Percentiles rank a stretch among this genome's conserved stretches.
phyloP scores from a whole-genome alignment of 2,113 vertebrate species.

The Pseudopodoces humilis region DNA sequence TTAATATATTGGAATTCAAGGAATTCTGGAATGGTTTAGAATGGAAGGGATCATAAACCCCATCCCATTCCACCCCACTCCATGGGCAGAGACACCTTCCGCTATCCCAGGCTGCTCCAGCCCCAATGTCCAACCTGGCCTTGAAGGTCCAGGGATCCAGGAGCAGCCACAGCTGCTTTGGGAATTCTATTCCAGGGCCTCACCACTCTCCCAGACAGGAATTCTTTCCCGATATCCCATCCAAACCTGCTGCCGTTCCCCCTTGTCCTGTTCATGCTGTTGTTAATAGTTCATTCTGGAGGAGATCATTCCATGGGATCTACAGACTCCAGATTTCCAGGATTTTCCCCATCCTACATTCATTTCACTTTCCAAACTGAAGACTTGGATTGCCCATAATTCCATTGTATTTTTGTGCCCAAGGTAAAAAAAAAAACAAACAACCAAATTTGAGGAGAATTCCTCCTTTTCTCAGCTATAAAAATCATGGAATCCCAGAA shows the following conservation, averaged over 20 bases:
- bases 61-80: not conserved
- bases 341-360: not conserved
- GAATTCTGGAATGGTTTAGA: not conserved
- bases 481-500: not conserved
- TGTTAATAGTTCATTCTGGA: not conserved
- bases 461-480: not conserved
- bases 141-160: not conserved
- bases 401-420: not conserved
- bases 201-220: not conserved
- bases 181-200: fast-evolving
- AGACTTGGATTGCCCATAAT: not conserved
- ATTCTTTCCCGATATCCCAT: not conserved
- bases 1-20: not conserved
- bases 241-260: not conserved
- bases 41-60: not conserved
- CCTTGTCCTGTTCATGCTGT: not conserved
- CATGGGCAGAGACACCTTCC: not conserved
- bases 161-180: not conserved
- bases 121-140: fast-evolving
- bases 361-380: not conserved
- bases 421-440: not conserved
- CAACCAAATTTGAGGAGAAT: not conserved
- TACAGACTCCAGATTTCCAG: not conserved
- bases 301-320: not conserved
- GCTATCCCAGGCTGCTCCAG: not conserved